Base-by-base conservation (phyloP, 2,113 vertebrate genomes). In the Corvus hawaiiensis region DNA sequence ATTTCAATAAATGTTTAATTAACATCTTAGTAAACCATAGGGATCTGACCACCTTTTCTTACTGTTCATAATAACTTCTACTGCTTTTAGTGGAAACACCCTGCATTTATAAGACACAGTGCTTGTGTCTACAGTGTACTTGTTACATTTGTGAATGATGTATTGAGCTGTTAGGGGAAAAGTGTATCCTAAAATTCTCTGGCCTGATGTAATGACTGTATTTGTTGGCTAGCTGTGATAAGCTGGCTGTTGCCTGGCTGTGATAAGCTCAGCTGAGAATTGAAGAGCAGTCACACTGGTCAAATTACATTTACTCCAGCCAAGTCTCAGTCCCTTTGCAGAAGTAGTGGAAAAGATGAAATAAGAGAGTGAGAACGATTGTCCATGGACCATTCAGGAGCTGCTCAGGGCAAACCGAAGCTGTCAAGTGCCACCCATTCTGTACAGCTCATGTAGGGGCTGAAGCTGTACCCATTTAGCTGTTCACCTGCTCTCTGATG, bases 171-270 rank as follows among this genome's bases (percentile, higher is more conserved):
- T 78, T 84, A 72, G 33, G 19, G 66, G 59, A 71, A 86, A 82
- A 89, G 24, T 49, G n/a, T 89, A 77, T 87, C 59, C 91, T 87
- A 58, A 85, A 87, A 59, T 89, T 89, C 69, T 94, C 71, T 93
- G 58, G 62, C 35, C 39, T 88, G 59, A 79, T 69, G 24, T 71
- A 77, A 80, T 63, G 72, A 49, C 74, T 92, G 63, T 74, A 48
- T 76, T 89, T 93, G 51, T 84, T 94, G 87, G 66, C 87, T 72
- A 37, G 67, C 37, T 77, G 39, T 86, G 92, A 78, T 85, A 89
- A 91, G 49, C 87, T 93, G 93, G 61, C 92, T 90, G 43, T 79
- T 87, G 56, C 62, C 73, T 90, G 78, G 52, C 71, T 72, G 19
- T 84, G 89, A 82, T 89, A 82, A 97, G 27, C 74, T 94, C 66